A percentile compares a stretch with the other conserved stretches of the same genome.
Evolutionary conservation across 2,113 vertebrate genomes (phyloP).

Genomic region (Rhabdornis inornatus): DNA sequence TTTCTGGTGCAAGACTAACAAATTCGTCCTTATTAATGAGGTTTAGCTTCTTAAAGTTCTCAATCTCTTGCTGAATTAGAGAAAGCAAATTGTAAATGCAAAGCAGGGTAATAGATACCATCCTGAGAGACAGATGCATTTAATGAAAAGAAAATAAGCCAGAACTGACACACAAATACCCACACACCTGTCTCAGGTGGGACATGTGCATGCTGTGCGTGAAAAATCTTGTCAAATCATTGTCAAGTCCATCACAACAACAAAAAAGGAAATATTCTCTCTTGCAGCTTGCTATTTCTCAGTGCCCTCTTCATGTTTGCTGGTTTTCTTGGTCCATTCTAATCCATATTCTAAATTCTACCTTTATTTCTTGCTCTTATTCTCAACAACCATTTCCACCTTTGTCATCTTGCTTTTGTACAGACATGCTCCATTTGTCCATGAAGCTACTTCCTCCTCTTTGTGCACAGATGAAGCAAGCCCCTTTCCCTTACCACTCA

Average conservation of each 20-base stretch:
- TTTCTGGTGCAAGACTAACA: slow-evolving; percentile 79
- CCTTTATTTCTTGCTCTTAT: neutral
- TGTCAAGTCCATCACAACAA: neutral
- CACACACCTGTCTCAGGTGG: neutral
- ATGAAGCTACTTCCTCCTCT: neutral
- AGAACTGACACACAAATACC: neutral
- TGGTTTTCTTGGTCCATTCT: neutral
- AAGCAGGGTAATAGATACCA: neutral
- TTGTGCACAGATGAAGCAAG: neutral
- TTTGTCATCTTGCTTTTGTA: neutral
- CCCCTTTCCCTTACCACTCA: neutral
- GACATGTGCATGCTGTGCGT: fast-evolving
- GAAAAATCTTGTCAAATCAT: neutral
- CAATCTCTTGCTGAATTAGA: slow-evolving; percentile 82
- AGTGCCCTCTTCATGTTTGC: neutral
- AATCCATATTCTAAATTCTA: neutral
- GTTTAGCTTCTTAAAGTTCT: slow-evolving; percentile 90
- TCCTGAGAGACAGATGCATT: neutral
- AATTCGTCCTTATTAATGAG: slow-evolving; percentile 88
- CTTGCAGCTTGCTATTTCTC: neutral
- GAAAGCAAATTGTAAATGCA: slow-evolving; percentile 58
- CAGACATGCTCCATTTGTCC: neutral
- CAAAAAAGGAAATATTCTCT: neutral
- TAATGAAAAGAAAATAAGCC: neutral
- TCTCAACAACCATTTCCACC: neutral